phyloP scores from a whole-genome alignment of 1,140 invertebrate genomes.

The Ditylenchus dipsaci region DNA sequence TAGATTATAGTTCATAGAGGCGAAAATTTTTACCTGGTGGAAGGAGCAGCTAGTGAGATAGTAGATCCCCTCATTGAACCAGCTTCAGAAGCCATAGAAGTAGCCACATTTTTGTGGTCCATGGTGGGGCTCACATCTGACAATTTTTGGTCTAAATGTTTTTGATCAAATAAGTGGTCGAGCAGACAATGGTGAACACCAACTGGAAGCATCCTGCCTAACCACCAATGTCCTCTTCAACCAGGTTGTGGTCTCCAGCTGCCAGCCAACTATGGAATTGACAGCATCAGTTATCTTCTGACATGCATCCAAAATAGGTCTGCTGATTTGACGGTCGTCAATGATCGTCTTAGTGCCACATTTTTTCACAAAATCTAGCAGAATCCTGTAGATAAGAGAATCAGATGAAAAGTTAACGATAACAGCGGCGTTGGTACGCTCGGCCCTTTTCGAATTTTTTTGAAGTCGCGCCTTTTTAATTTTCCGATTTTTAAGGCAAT shows the following conservation, averaged over 20 bases:
- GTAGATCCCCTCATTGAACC: conserved; percentile 51
- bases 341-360: conserved; percentile 73
- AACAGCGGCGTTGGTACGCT: no score
- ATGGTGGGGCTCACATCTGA: conserved; percentile 40
- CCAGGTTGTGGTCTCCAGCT: conserved; percentile 85
- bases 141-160: conserved; percentile 23
- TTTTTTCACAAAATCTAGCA: conserved; percentile 80
- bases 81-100: conserved; percentile 31
- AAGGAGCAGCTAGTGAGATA: conserved; percentile 31
- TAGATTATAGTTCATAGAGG: neutral
- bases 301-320: conserved; percentile 61
- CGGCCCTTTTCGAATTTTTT: no score
- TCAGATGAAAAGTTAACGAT: neutral
- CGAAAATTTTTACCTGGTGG: neutral
- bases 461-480: no score
- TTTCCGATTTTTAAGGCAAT: no score
- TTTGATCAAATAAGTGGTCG: neutral
- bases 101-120: conserved; percentile 30
- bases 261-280: conserved; percentile 78
- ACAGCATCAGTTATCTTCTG: conserved; percentile 74
- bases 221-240: conserved; percentile 79
- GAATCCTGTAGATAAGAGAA: conserved; percentile 62
- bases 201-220: conserved; percentile 67
- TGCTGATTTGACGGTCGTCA: conserved; percentile 77
- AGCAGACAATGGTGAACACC: conserved; percentile 5